Evolutionary conservation across 2,797 vertebrate species (phyloP).

Genomic region (Xyrichtys novacula): DNA sequence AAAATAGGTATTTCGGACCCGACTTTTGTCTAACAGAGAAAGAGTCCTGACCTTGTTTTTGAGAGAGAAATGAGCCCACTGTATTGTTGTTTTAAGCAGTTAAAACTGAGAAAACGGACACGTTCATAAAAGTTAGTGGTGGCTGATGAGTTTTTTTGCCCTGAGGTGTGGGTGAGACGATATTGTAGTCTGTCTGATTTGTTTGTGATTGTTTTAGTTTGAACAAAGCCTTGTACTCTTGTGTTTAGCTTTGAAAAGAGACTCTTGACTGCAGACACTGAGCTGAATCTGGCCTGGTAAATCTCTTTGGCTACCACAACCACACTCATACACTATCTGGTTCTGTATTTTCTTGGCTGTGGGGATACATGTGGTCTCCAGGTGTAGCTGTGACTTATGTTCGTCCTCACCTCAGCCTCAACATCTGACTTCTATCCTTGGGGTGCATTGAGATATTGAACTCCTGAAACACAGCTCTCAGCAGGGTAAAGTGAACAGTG

Average conservation of each 20-base stretch:
- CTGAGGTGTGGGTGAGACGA: neutral
- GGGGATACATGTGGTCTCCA: constrained; percentile 48
- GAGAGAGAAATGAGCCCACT: neutral
- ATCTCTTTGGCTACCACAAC: constrained; percentile 17
- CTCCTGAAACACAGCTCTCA: constrained; percentile 12
- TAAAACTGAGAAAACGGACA: neutral
- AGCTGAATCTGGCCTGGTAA: constrained; percentile 24
- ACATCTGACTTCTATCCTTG: constrained; percentile 38
- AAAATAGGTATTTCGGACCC: too few relatives aligned
- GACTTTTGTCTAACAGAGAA: too few relatives aligned
- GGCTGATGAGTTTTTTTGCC: neutral
- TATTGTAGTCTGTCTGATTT: neutral
- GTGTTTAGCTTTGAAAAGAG: constrained; percentile 3
- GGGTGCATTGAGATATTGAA: neutral
- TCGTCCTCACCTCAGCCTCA: constrained; percentile 6
- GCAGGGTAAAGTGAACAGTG: constrained; percentile 1
- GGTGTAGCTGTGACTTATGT: constrained; percentile 46
- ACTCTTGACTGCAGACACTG: constrained; percentile 25
- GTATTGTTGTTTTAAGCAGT: neutral
- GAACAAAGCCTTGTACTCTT: neutral
- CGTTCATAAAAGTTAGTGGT: neutral
- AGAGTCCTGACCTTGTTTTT: too few relatives aligned
- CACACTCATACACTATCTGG: neutral
- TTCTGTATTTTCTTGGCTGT: neutral
- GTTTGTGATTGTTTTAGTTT: neutral